Evolutionary conservation across 2,888 invertebrate species (phyloP).

Genomic region (Hydraecia micacea): DNA sequence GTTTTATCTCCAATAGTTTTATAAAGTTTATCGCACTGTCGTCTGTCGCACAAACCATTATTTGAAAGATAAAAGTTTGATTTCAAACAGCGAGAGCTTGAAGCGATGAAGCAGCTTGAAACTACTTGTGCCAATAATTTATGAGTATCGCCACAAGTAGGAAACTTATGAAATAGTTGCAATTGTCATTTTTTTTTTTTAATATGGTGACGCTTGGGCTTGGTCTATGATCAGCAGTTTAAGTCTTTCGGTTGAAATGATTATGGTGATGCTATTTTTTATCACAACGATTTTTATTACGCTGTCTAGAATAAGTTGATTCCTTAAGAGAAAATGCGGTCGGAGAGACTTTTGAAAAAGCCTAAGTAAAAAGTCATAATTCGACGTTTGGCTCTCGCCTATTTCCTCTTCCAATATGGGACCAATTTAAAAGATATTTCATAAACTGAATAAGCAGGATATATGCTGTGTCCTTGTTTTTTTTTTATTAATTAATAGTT

Average conservation of each 20-base stretch:
- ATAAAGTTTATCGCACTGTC: conserved; percentile 25
- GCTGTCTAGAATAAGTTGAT: background rate
- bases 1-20: conserved; percentile 27
- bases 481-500: no score
- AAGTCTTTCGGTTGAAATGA: background rate
- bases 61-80: conserved; percentile 36
- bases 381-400: no score
- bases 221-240: background rate
- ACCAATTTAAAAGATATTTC: no score
- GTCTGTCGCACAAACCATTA: conserved; percentile 1
- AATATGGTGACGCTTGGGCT: background rate
- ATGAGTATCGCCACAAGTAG: background rate
- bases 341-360: no score
- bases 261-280: background rate
- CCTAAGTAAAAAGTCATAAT: no score
- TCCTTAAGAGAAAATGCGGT: no score
- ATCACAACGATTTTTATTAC: background rate
- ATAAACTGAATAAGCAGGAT: no score
- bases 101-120: conserved; percentile 17
- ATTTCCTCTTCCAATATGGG: no score
- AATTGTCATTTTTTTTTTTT: no score
- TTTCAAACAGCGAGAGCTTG: conserved; percentile 10
- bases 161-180: background rate
- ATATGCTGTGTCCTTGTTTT: no score
- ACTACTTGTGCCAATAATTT: conserved; percentile 4